Conservation (phyloP, 2,888 invertebrate species). For the Ectemnius cavifrons region DNA sequence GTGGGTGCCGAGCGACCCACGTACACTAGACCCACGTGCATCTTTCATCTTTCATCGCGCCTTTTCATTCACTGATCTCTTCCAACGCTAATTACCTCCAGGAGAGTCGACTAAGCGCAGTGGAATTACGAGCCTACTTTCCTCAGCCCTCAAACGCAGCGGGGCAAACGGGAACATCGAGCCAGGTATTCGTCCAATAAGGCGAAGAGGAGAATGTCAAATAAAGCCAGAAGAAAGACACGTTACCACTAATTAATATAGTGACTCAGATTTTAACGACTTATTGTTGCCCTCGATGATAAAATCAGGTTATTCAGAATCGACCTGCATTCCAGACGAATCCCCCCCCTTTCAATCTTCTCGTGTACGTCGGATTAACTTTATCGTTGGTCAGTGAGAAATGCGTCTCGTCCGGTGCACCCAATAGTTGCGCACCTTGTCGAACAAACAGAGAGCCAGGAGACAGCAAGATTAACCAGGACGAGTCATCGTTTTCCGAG, state of each 20-base stretch:
- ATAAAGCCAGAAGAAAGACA: neutral
- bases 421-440: constrained; percentile 36
- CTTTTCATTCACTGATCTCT: constrained; percentile 44
- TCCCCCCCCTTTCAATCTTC: constrained; percentile 10
- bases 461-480: constrained; percentile 38
- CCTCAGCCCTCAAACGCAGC: too few species aligned
- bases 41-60: constrained; percentile 40
- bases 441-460: constrained; percentile 35
- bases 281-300: too few species aligned
- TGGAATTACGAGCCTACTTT: too few species aligned
- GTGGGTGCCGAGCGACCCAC: constrained; percentile 59
- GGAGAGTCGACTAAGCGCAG: constrained; percentile 1
- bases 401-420: constrained; percentile 23
- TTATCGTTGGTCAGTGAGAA: constrained; percentile 26
- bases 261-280: neutral
- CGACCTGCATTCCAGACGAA: neutral
- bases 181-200: too few species aligned
- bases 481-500: constrained; percentile 49
- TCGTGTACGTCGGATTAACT: constrained; percentile 25
- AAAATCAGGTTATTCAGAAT: too few species aligned
- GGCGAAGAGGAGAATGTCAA: too few species aligned
- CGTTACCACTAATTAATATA: neutral
- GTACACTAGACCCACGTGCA: constrained; percentile 63
- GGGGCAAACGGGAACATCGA: too few species aligned
- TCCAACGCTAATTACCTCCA: constrained; percentile 58